Evolutionary conservation across 2,797 vertebrate genomes (phyloP).

Genomic region (Ibycter americanus): DNA sequence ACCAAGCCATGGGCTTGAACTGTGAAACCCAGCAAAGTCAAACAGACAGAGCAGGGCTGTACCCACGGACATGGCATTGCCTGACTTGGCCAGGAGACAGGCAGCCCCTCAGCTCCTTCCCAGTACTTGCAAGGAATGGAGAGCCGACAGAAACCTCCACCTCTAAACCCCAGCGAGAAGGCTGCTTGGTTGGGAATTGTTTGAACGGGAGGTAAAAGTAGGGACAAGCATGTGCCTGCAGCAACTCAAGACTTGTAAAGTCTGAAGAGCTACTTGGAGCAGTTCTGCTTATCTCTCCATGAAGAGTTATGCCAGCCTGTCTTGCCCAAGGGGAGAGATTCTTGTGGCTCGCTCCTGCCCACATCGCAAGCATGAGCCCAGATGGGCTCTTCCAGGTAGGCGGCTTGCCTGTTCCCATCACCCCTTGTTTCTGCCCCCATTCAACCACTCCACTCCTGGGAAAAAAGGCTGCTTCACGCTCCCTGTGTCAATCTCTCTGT

Average conservation of each 20-base stretch:
- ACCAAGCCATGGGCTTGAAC: not conserved
- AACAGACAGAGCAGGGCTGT: not conserved
- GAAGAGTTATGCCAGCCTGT: not conserved
- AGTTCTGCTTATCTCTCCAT: not conserved
- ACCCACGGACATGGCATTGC: not conserved
- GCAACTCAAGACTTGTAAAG: not conserved
- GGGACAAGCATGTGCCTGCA: not conserved
- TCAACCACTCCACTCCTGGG: not conserved
- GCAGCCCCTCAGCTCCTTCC: not conserved
- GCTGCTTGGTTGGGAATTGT: not conserved
- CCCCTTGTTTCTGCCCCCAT: not conserved
- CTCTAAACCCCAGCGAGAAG: not conserved
- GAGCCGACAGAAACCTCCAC: not conserved
- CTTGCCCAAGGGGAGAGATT: not conserved
- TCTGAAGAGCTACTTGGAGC: not conserved
- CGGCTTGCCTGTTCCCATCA: not conserved
- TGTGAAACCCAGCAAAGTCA: not conserved
- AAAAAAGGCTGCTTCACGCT: not conserved
- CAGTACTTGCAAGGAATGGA: not conserved
- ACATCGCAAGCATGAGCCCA: not conserved
- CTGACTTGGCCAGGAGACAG: not conserved
- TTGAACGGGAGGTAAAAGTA: not conserved
- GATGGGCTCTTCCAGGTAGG: not conserved
- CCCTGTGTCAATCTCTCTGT: not conserved
- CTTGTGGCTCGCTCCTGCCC: fast-evolving